Percentiles rank a stretch among this genome's conserved stretches.
These are phyloP conservation scores for Scaptomyza montana DNA, from an alignment of 1,140 invertebrate species.

Conservation along the genomic window DNA sequence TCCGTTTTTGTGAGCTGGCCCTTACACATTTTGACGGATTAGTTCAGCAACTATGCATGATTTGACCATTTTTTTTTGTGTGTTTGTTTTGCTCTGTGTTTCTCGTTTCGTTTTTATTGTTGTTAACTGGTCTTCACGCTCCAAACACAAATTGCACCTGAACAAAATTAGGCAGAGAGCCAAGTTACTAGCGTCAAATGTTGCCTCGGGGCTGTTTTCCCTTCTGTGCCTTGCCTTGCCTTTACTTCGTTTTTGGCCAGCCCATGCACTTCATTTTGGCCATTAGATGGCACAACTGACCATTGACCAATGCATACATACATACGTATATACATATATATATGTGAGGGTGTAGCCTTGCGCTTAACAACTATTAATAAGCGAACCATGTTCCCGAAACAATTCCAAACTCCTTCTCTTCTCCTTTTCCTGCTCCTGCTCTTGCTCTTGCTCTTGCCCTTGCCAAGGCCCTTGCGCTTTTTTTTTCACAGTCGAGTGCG, in stretches of 20 bases:
- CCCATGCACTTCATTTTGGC: conserved; percentile 38
- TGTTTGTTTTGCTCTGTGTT: conserved; percentile 11
- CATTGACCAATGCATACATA: conserved; percentile 19
- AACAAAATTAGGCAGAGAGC: conserved; percentile 72
- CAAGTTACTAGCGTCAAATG: conserved; percentile 2
- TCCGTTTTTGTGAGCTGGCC: conserved; percentile 16
- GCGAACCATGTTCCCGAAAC: conserved; percentile 33
- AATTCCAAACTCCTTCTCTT: neutral
- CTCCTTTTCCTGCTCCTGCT: neutral
- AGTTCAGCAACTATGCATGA: conserved; percentile 77
- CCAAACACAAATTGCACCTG: conserved; percentile 77
- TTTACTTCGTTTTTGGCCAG: neutral
- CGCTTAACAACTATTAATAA: conserved; percentile 82
- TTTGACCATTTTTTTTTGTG: conserved; percentile 60
- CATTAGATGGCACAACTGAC: conserved; percentile 74
- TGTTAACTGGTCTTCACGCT: conserved; percentile 59
- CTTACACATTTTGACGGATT: conserved; percentile 71
- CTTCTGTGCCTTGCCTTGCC: too few species aligned
- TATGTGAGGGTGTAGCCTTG: conserved; percentile 69
- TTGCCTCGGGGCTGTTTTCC: neutral
- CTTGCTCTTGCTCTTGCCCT: conserved; percentile 18
- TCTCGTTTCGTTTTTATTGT: conserved; percentile 18
- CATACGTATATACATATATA: neutral
- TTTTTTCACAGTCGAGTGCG: conserved; percentile 70
- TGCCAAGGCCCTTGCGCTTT: conserved; percentile 43